Percentiles rank a stretch among this genome's conserved stretches.
phyloP scores from a whole-genome alignment of 2,888 invertebrate genomes.

The Synergus itoensis region DNA sequence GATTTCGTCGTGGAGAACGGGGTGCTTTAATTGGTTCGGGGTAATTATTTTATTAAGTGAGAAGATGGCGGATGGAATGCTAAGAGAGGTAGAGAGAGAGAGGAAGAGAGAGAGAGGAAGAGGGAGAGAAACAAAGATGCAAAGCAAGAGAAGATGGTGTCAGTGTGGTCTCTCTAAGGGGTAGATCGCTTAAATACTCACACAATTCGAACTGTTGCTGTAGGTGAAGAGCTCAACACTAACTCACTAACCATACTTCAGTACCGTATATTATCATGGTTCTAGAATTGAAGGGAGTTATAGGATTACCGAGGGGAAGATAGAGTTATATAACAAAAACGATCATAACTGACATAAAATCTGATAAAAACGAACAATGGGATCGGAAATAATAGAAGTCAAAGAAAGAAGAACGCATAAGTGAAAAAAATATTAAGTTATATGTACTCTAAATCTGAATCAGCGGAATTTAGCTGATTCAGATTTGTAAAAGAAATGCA shows the following conservation, averaged over 20 bases:
- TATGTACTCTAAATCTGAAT: no score
- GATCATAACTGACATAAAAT: neutral
- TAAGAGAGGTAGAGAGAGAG: slow-evolving; percentile 66
- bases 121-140: slow-evolving; percentile 64
- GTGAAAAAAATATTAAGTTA: no score
- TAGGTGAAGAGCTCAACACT: slow-evolving; percentile 35
- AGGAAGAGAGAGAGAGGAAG: slow-evolving; percentile 68
- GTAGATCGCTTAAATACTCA: slow-evolving; percentile 71
- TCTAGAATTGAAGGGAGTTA: neutral
- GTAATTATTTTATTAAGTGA: slow-evolving; percentile 78
- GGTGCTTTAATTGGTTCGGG: slow-evolving; percentile 75
- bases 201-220: slow-evolving; percentile 52
- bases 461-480: no score
- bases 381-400: neutral
- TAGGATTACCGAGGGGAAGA: neutral
- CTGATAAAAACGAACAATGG: neutral
- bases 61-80: slow-evolving; percentile 77
- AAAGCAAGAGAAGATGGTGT: slow-evolving; percentile 49
- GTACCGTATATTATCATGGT: slow-evolving; percentile 18
- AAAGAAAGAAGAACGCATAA: neutral
- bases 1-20: slow-evolving; percentile 53
- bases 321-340: neutral
- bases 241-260: slow-evolving; percentile 6
- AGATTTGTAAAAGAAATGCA: no score
- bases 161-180: slow-evolving; percentile 52